Evolutionary conservation across 2,888 invertebrate genomes (phyloP), one percentile per base, ranked within the genome.

Genomic region (Lagria hirta): DNA sequence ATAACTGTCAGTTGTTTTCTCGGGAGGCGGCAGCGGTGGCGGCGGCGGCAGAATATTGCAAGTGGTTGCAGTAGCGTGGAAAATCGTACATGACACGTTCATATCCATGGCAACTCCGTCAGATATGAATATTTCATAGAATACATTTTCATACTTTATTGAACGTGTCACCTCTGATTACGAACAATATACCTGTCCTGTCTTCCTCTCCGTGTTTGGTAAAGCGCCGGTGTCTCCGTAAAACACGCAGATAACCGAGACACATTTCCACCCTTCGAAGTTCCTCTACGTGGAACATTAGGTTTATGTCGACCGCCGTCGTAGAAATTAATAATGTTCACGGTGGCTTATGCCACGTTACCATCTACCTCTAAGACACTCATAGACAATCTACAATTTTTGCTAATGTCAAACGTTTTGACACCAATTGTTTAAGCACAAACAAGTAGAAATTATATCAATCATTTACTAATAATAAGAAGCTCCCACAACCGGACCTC

Each of bases 131-230:
- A 72, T 72, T 72, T 72, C 72, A 72, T 72, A 67, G 71, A 70
- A 68, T 69, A 70, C 71, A 71, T 72, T 72, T 72, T 72, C 72
- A 72, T 72, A 72, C 71, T 72, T 72, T 72, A 72, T 72, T 72
- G 72, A 71, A 71, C 68, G 66, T 71, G 72, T 72, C 72, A 71
- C 71, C 69, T 71, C 64, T 69, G 70, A 71, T 72, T 72, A 72
- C 66, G 68, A 68, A 71, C 71, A 71, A 71, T 70, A 70, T 69
- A 70, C 70, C 71, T 70, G 70, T 68, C 58, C 57, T 53, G 43
- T 48, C 43, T 48, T 48, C 43, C 43, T 48, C 37, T 43, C 61
- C 45, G 37, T 49, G 51, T 48, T 30, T 51, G 35, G 33, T 42
- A 27, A 35, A 30, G 46, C 47, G 43, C 46, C 43, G 32, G 40